A percentile compares a stretch with the other conserved stretches of the same genome.
These are phyloP conservation scores for Sphaerophoria rueppellii DNA, from an alignment of 2,888 invertebrate species.

Conservation along the genomic window DNA sequence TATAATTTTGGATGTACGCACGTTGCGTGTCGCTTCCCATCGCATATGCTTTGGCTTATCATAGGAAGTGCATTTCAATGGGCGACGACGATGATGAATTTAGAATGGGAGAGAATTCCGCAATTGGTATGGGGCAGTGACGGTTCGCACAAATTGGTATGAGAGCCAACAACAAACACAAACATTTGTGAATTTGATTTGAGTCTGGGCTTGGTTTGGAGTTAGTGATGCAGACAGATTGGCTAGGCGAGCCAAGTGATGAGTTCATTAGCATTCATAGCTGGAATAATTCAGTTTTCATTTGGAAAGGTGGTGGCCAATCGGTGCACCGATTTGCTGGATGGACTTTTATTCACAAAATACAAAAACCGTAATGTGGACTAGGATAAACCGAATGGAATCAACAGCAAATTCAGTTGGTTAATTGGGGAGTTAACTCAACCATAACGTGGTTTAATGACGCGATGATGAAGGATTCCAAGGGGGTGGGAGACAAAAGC, in stretches of 20 bases:
- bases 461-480: too few species aligned
- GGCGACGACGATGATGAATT: slow-evolving; percentile 6
- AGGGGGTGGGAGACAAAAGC: too few species aligned
- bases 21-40: too few species aligned
- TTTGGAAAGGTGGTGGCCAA: slow-evolving; percentile 3
- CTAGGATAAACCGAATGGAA: slow-evolving; percentile 68
- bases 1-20: slow-evolving; percentile 3
- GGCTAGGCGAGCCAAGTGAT: slow-evolving; percentile 25
- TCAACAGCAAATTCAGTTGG: slow-evolving; percentile 64
- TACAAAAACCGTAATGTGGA: slow-evolving; percentile 36
- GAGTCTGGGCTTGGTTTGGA: background rate
- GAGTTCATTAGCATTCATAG: slow-evolving; percentile 72
- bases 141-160: slow-evolving; percentile 44
- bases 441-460: slow-evolving; percentile 18
- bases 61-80: slow-evolving; percentile 60
- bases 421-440: slow-evolving; percentile 62
- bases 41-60: slow-evolving; percentile 32
- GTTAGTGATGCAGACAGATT: background rate
- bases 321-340: background rate
- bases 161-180: slow-evolving; percentile 8
- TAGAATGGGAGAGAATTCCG: slow-evolving; percentile 26
- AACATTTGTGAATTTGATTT: slow-evolving; percentile 66
- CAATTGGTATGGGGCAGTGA: background rate
- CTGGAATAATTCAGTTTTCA: slow-evolving; percentile 62
- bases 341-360: background rate